Percentiles rank a stretch among this genome's conserved stretches.
These are phyloP conservation scores for Orthonevra nobilis DNA, from an alignment of 2,888 invertebrate species.

Conservation along the genomic window DNA sequence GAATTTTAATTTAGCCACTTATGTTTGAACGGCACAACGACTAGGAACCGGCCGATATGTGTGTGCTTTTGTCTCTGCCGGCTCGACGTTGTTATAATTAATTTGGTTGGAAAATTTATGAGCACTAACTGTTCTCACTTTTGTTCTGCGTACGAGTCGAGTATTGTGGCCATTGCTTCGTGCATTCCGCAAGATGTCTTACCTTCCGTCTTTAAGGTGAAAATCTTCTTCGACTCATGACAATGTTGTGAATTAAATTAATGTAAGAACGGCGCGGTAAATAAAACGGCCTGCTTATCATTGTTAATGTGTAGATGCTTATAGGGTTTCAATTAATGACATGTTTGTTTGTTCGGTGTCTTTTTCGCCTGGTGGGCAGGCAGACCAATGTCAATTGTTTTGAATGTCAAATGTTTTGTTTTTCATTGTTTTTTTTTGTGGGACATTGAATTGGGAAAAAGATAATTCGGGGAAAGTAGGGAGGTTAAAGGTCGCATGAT, in stretches of 20 bases:
- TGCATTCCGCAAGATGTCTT: conserved; percentile 52
- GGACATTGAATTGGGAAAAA: conserved; percentile 16
- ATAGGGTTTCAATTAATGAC: conserved; percentile 52
- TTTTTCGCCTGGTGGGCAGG: conserved; percentile 27
- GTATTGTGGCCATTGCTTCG: too few species aligned
- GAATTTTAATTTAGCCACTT: conserved; percentile 55
- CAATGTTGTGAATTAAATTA: conserved; percentile 58
- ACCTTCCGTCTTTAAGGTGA: conserved; percentile 42
- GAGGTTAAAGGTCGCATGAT: conserved; percentile 17
- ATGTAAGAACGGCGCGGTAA: conserved; percentile 37
- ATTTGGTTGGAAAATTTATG: conserved; percentile 55
- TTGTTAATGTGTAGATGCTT: conserved; percentile 35
- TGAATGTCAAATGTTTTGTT: not conserved
- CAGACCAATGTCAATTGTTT: conserved; percentile 39
- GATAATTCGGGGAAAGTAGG: conserved; percentile 8
- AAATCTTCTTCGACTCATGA: conserved; percentile 62
- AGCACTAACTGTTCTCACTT: conserved; percentile 67
- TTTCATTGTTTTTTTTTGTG: conserved; percentile 11
- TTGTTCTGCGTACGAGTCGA: conserved; percentile 49
- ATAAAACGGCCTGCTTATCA: conserved; percentile 32
- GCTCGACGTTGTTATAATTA: conserved; percentile 49
- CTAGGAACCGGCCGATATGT: too few species aligned
- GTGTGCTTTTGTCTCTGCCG: conserved; percentile 11
- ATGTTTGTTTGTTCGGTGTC: conserved; percentile 4
- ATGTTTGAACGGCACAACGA: conserved; percentile 23